Base-by-base conservation (phyloP, 2,888 invertebrate species). In the Tetheella fluctuosa region DNA sequence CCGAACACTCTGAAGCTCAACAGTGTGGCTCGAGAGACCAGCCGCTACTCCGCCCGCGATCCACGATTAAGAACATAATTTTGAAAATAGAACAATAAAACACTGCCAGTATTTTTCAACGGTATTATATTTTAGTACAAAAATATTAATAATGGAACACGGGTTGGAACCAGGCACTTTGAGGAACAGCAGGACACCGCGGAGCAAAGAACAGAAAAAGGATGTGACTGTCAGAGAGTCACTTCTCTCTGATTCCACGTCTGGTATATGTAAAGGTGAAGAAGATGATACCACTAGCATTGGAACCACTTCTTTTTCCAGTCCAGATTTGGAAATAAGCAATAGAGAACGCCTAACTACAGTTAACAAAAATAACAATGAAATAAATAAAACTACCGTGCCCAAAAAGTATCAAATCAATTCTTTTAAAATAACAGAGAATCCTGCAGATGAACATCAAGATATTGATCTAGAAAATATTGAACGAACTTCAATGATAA, bases 1-100 rank as follows among this genome's bases (percentile, higher is more conserved):
- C 93, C 93, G 58, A 91, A 89, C 76, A 87, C 89, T 67, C 81
- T 92, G 64, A 92, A 93, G 76, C 87, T 90, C 30, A 91, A 91
- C 85, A 89, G 91, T 78, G 90, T 88, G 84, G 91, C 94, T 70
- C 89, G 93, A 65, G 86, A 91, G 70, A 87, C 93, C 64, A 93
- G 93, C 68, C 84, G 92, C 59, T 93, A 93, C 67, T 93, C 91
- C 60, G 93, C 93, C 61, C 87, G 94, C 73, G 94, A 95, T 76
- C 95, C 95, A 37, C 86, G 94, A 74, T 94, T 94, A 94, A 94
- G 94, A 93, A 81, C 86, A 23, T 94, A 94, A 85, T 82, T 60
- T 59, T 75, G 80, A 67, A 82, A 77, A 77, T 58, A 59, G 25
- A 13, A 59, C 64, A 64, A 30, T 30, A 39, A 7, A 60, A 54